Percentiles rank a stretch among this genome's conserved stretches.
phyloP scores from a whole-genome alignment of 2,113 vertebrate genomes.

The Prunella himalayana region DNA sequence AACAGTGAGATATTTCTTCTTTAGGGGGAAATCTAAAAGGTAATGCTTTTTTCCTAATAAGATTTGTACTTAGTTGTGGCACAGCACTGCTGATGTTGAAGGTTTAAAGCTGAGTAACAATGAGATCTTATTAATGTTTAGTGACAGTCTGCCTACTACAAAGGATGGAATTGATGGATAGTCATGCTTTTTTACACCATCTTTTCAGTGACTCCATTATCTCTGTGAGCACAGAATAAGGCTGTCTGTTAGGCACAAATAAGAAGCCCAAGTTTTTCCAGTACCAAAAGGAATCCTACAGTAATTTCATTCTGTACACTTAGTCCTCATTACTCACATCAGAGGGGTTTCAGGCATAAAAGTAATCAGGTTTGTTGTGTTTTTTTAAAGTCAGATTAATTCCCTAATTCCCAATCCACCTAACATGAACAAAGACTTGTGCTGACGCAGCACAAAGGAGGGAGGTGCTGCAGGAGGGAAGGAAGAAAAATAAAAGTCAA shows the following conservation, averaged over 20 bases:
- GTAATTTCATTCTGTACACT: background rate
- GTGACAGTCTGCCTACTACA: background rate
- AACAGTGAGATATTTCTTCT: background rate
- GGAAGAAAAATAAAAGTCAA: conserved; percentile 15
- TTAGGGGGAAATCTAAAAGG: background rate
- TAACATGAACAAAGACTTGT: background rate
- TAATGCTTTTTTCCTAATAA: background rate
- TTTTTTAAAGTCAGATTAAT: background rate
- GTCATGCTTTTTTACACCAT: background rate
- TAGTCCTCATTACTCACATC: background rate
- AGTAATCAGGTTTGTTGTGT: background rate
- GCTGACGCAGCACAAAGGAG: conserved; percentile 8
- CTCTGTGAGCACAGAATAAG: background rate
- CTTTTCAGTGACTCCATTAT: background rate
- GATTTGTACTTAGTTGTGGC: conserved; percentile 7
- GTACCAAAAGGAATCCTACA: background rate
- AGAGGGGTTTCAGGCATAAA: background rate
- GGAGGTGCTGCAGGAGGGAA: background rate
- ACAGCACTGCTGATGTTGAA: background rate
- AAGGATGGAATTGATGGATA: conserved; percentile 11
- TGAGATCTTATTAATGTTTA: conserved; percentile 14
- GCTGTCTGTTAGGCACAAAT: background rate
- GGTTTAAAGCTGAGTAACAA: background rate
- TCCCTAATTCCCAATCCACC: background rate
- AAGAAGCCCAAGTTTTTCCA: background rate